Conservation (phyloP, 2,888 invertebrate species). For the Chrysolina americana region DNA sequence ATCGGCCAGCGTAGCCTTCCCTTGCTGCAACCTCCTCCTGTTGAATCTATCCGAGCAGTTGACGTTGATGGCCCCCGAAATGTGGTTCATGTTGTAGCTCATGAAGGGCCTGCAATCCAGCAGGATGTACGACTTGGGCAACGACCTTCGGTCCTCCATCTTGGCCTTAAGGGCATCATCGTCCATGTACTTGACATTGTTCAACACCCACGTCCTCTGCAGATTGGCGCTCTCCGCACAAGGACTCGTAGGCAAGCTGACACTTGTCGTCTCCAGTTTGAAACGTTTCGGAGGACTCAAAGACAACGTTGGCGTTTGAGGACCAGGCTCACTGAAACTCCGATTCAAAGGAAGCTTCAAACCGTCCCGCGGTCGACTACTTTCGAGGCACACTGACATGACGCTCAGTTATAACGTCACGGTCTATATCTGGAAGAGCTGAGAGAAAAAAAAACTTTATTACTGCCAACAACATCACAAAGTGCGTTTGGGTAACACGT, state of each 20-base stretch:
- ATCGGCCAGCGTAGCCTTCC: constrained; percentile 76
- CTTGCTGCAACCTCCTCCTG: constrained; percentile 77
- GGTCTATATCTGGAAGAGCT: constrained; percentile 68
- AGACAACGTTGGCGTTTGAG: constrained; percentile 64
- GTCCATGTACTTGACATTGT: constrained; percentile 71
- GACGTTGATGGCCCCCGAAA: constrained; percentile 79
- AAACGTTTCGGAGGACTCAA: constrained; percentile 66
- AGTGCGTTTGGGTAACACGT: constrained; percentile 13
- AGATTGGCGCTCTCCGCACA: constrained; percentile 73
- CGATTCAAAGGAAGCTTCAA: constrained; percentile 73
- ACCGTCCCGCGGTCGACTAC: constrained; percentile 72
- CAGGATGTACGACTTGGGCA: constrained; percentile 69
- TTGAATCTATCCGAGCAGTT: constrained; percentile 82
- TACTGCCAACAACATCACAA: constrained; percentile 41
- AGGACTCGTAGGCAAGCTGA: constrained; percentile 71
- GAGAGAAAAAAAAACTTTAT: constrained; percentile 55
- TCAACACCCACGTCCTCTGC: constrained; percentile 71
- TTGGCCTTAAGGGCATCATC: constrained; percentile 71
- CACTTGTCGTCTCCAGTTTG: constrained; percentile 71
- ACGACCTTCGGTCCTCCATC: constrained; percentile 64
- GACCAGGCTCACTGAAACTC: constrained; percentile 74
- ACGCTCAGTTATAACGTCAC: constrained; percentile 61
- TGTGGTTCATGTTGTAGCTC: constrained; percentile 79
- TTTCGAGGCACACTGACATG: constrained; percentile 73
- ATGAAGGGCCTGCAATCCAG: constrained; percentile 81